These are phyloP conservation scores for Tadarida brasiliensis DNA, from an alignment of 2,797 vertebrate species.

Conservation along the genomic window DNA sequence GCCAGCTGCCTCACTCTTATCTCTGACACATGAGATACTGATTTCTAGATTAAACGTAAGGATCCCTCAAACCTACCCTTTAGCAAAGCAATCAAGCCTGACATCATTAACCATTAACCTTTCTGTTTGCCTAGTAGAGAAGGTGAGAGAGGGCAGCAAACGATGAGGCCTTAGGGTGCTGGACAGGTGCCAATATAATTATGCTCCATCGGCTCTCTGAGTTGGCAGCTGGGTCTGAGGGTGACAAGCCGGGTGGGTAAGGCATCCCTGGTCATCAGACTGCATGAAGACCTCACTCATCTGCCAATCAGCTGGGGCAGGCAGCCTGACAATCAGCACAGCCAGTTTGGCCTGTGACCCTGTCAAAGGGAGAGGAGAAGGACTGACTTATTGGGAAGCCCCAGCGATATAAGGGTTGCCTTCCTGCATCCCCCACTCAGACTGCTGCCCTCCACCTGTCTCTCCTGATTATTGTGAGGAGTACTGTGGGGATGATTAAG, in stretches of 20 bases:
- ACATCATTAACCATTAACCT: slow-evolving; percentile 84
- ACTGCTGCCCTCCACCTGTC: slow-evolving; percentile 73
- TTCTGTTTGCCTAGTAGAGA: slow-evolving; percentile 81
- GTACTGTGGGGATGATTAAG: slow-evolving; percentile 56
- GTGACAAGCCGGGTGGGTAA: slow-evolving; percentile 71
- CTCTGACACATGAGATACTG: neutral
- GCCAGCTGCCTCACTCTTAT: neutral
- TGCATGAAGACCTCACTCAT: slow-evolving; percentile 69
- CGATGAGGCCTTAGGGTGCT: slow-evolving; percentile 67
- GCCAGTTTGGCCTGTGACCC: neutral
- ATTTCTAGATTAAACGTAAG: neutral
- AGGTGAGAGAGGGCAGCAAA: slow-evolving; percentile 76
- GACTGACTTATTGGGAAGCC: slow-evolving; percentile 45
- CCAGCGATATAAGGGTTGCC: slow-evolving; percentile 56
- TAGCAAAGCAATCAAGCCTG: slow-evolving; percentile 80
- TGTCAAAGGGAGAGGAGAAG: neutral
- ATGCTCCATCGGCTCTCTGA: slow-evolving; percentile 77
- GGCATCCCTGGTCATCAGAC: slow-evolving; percentile 72
- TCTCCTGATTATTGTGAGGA: slow-evolving; percentile 66
- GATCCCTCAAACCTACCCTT: slow-evolving; percentile 44
- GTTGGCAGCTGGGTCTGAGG: slow-evolving; percentile 74
- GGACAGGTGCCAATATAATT: slow-evolving; percentile 82
- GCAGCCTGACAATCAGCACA: slow-evolving; percentile 6
- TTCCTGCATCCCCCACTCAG: slow-evolving; percentile 14
- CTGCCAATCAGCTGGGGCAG: neutral